Conservation (phyloP, 53 echinoderm and acorn worm species). For the Luidia sarsii region DNA sequence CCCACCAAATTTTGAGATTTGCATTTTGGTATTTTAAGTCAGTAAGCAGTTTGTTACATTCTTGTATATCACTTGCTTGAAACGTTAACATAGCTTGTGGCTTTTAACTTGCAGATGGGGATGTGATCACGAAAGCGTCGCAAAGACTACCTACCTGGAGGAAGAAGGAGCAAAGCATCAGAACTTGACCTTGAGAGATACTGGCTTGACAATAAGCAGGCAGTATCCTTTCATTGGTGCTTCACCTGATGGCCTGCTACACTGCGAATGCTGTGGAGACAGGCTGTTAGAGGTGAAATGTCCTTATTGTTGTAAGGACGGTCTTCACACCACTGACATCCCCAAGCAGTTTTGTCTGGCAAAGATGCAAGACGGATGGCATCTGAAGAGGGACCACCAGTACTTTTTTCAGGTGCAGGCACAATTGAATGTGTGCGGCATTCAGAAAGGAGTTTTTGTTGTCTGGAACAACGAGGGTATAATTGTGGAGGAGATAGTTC, state of each 20-base stretch:
- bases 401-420: slow-evolving; percentile 29
- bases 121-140: slow-evolving; percentile 6
- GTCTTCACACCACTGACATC: neutral
- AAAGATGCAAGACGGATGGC: neutral
- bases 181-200: neutral
- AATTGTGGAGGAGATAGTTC: neutral
- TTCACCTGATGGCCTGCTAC: slow-evolving; percentile 16
- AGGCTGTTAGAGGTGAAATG: slow-evolving; percentile 18
- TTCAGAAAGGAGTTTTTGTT: neutral
- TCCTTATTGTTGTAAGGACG: slow-evolving; percentile 17
- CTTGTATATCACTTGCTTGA: neutral
- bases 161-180: neutral
- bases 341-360: neutral
- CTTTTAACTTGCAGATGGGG: slow-evolving; percentile 7
- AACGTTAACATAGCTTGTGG: neutral
- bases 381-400: slow-evolving; percentile 7
- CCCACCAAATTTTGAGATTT: too few species aligned
- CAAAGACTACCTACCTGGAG: neutral
- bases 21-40: too few species aligned
- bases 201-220: neutral
- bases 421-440: slow-evolving; percentile 8
- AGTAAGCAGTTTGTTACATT: too few species aligned
- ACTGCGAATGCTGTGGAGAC: neutral
- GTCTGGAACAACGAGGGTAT: neutral
- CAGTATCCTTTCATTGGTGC: slow-evolving; percentile 23